Evolutionary conservation across 2,888 invertebrate species (phyloP).

Genomic region (Poecilobothrus nobilitatus): DNA sequence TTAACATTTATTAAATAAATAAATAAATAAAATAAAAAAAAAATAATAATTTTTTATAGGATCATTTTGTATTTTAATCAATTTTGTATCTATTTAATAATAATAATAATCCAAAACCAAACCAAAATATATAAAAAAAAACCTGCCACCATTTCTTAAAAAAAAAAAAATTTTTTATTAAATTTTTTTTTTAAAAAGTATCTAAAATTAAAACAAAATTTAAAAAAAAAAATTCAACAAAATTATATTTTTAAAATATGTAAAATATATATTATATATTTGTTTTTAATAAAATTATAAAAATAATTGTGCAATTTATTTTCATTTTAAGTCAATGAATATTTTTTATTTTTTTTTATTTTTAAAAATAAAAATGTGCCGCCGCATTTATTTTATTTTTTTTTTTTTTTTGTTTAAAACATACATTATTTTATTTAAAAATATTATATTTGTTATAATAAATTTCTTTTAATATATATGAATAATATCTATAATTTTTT

Average conservation of each 20-base stretch:
- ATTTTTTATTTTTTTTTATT: slow-evolving; percentile 1
- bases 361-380: slow-evolving; percentile 9
- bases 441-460: too few species aligned
- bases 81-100: too few species aligned
- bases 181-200: too few species aligned
- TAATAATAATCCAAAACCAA: slow-evolving; percentile 7
- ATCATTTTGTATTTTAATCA: too few species aligned
- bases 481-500: too few species aligned
- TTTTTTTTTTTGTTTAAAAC: too few species aligned
- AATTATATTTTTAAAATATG: not conserved
- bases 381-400: too few species aligned
- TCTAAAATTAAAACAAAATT: not conserved
- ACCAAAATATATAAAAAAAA: slow-evolving; percentile 12
- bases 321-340: not conserved
- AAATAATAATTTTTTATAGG: too few species aligned
- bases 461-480: too few species aligned
- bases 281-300: slow-evolving; percentile 8
- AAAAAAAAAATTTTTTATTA: not conserved
- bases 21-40: too few species aligned
- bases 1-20: too few species aligned
- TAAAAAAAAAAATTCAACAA: not conserved
- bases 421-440: too few species aligned
- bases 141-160: not conserved
- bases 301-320: slow-evolving; percentile 7
- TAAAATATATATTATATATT: not conserved